Percentiles rank a stretch among this genome's conserved stretches.
phyloP scores from a whole-genome alignment of 2,888 invertebrate species.

The Eristalis arbustorum region DNA sequence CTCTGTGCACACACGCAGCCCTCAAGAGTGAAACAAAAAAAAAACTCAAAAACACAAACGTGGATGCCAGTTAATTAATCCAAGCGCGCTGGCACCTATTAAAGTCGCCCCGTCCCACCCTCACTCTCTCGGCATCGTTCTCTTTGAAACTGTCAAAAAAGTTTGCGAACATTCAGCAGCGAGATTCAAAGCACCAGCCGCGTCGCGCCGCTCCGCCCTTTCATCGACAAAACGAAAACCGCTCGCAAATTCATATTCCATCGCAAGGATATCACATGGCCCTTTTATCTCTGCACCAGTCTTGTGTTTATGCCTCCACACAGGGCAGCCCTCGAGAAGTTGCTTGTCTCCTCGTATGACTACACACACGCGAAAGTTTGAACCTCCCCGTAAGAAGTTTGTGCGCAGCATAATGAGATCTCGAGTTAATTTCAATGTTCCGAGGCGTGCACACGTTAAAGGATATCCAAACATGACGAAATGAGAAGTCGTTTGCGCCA shows the following conservation, averaged over 20 bases:
- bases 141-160: neutral
- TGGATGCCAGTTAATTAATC: no score
- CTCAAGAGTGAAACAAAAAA: neutral
- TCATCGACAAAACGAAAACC: neutral
- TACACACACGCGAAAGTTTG: constrained; percentile 38
- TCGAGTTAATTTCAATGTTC: constrained; percentile 40
- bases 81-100: no score
- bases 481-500: constrained; percentile 20
- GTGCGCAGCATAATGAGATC: constrained; percentile 50
- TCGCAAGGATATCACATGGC: neutral
- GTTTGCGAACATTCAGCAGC: constrained; percentile 15
- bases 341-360: constrained; percentile 11
- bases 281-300: neutral
- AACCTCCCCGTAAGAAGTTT: constrained; percentile 49
- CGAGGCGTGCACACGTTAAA: constrained; percentile 22
- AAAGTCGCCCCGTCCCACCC: neutral
- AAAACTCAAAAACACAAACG: neutral
- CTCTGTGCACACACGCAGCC: neutral
- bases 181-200: neutral
- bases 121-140: no score
- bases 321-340: neutral
- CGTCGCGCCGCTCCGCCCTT: no score
- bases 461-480: constrained; percentile 14
- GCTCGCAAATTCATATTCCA: neutral
- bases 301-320: neutral